Evolutionary conservation across 2,113 vertebrate genomes (phyloP), one percentile per base, ranked within the genome.

Genomic region (Gasterosteus nipponicus): DNA sequence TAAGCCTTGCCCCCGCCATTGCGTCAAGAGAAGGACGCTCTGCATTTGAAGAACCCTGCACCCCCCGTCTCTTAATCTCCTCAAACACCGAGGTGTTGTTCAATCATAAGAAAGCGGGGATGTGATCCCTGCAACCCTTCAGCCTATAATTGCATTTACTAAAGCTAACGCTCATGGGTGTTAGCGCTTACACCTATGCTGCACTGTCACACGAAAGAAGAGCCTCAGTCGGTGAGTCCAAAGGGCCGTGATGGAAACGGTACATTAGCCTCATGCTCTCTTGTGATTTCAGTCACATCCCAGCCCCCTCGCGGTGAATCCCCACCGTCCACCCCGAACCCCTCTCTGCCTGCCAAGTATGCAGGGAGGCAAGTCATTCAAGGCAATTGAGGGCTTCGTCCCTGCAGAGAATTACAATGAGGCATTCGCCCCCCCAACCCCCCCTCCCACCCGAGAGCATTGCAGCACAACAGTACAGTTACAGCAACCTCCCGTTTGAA

Each of bases 271-370:
- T 72, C 54, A 38, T 74, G 79, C 86, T 89, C 89, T 90, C 89
- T 93, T 93, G 84, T 86, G 89, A 93, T 93, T 93, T 86, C 88
- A 93, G 93, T 93, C 90, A 92, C 92, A 91, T 93, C 92, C 80
- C 65, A 57, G 81, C 83, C 89, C 89, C 83, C 78, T 85, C 85
- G 89, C 78, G 81, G 84, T 83, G 79, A 38, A 38, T 38, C 35
- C 58, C 65, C 72, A 42, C 73, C 33, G 39, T 86, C 84, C 80
- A 69, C 82, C 86, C 83, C 69, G 69, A 90, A 89, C 87, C 86
- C 84, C 87, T 80, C 90, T 84, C 84, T 77, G 81, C 83, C 86
- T 93, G 92, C 93, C 90, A 93, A 94, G 82, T 90, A 88, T 78
- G 70, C 80, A 88, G 90, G 75, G 81, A 86, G 85, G 82, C 86